Evolutionary conservation across 2,888 invertebrate species (phyloP).

Genomic region (Apodemia zela): DNA sequence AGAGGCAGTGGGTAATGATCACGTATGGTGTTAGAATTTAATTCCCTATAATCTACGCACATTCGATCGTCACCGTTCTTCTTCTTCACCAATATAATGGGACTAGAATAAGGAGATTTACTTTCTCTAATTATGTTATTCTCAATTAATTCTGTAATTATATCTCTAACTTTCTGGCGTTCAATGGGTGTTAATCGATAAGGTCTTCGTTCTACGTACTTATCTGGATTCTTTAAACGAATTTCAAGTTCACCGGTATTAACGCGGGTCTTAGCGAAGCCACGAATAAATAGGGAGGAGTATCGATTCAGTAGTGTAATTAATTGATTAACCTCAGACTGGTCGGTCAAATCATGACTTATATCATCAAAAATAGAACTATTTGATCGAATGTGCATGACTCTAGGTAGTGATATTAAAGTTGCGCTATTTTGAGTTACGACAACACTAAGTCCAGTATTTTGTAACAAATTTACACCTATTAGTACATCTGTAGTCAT

Average conservation of each 20-base stretch:
- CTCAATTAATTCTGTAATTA: conserved; percentile 24
- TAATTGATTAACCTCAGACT: background rate
- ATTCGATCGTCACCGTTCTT: conserved; percentile 37
- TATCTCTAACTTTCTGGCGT: conserved; percentile 23
- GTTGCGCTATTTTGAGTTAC: background rate
- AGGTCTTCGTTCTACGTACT: conserved; percentile 22
- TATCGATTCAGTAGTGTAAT: background rate
- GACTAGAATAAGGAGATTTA: conserved; percentile 28
- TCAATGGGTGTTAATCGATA: conserved; percentile 21
- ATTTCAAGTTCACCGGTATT: conserved; percentile 16
- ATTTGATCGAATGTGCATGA: background rate
- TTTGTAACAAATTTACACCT: conserved; percentile 7
- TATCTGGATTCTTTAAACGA: conserved; percentile 21
- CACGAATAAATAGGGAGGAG: background rate
- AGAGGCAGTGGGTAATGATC: conserved; percentile 30
- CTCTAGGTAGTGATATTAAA: background rate
- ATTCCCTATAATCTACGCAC: conserved; percentile 35
- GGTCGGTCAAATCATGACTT: background rate
- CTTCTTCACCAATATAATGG: conserved; percentile 27
- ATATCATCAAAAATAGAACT: background rate
- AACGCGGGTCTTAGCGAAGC: background rate
- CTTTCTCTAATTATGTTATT: conserved; percentile 25
- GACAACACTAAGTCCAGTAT: background rate
- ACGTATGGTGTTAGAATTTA: conserved; percentile 31
- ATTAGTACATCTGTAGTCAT: conserved; percentile 22